phyloP scores from a whole-genome alignment of 2,113 vertebrate species.

The Caranx melampygus region DNA sequence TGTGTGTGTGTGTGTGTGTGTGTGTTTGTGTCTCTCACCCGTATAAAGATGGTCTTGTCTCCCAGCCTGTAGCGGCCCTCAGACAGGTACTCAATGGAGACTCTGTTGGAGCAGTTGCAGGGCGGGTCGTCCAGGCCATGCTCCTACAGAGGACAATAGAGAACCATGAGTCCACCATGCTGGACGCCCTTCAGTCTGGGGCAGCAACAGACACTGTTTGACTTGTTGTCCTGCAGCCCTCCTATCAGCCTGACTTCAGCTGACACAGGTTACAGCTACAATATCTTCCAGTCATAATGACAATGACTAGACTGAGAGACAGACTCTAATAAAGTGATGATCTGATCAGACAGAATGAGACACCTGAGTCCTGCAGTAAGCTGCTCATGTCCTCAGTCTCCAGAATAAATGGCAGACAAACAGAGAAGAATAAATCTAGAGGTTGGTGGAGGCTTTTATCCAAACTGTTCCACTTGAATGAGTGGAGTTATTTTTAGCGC shows the following conservation, averaged over 20 bases:
- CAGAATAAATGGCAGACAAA: background rate
- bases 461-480: slow-evolving; percentile 45
- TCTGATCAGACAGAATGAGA: no score
- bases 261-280: background rate
- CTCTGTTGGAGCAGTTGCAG: slow-evolving; percentile 94
- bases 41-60: slow-evolving; percentile 97
- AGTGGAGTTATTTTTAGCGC: slow-evolving; percentile 56
- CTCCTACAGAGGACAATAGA: slow-evolving; percentile 80
- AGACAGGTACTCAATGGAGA: slow-evolving; percentile 98
- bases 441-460: slow-evolving; percentile 10
- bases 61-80: slow-evolving; percentile 96
- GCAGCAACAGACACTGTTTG: background rate
- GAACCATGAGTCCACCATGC: background rate
- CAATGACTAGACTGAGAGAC: no score
- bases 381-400: background rate
- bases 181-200: background rate
- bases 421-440: no score
- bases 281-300: no score
- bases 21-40: slow-evolving; percentile 84
- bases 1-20: slow-evolving; percentile 17
- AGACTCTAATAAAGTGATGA: no score
- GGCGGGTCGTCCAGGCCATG: slow-evolving; percentile 91
- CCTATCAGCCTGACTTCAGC: background rate
- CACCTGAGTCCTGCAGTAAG: background rate
- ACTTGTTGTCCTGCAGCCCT: background rate